Evolutionary conservation across 35 echinoderm and acorn worm genomes (phyloP), one percentile per base, ranked within the genome.

Genomic region (Anneissia japonica): DNA sequence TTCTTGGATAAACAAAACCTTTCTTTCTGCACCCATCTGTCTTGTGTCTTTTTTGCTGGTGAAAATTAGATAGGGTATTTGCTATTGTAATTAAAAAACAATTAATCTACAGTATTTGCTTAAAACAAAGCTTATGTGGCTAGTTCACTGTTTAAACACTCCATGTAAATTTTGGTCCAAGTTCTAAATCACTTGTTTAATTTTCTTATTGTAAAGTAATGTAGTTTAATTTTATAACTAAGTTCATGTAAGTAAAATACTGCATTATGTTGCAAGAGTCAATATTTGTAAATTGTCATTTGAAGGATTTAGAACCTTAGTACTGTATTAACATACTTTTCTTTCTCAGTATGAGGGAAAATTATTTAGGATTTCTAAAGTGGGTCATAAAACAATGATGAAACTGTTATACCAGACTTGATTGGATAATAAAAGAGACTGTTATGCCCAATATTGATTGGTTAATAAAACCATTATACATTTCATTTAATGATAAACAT

Each of bases 201-300:
- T 64, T 19, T 64, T 64, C 51, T 23, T 9, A 64, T 26, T 64
- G 51, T 64, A 64, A 64, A 64, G 51, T 64, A 64, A 19, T 64
- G 51, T 64, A 64, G 51, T 64, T 64, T 64, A 64, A 64, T 64
- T 64, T 64, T 64, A 64, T 64, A 64, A 64, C 51, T 64, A 64
- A 64, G 51, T 64, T 64, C 26, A 26, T 64, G 51, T 64, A n/a
- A n/a, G n/a, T n/a, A 64, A 64, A 64, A 64, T 64, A 64, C 51
- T 16, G 51, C n/a, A n/a, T n/a, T n/a, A n/a, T n/a, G n/a, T n/a
- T n/a, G n/a, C n/a, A n/a, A n/a, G n/a, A n/a, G n/a, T n/a, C n/a
- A n/a, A n/a, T n/a, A n/a, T n/a, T n/a, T n/a, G n/a, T n/a, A n/a
- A n/a, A n/a, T n/a, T n/a, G n/a, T n/a, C n/a, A n/a, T n/a, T n/a